Conservation (phyloP, 2,888 invertebrate species). For the Argyra leucocephala region DNA sequence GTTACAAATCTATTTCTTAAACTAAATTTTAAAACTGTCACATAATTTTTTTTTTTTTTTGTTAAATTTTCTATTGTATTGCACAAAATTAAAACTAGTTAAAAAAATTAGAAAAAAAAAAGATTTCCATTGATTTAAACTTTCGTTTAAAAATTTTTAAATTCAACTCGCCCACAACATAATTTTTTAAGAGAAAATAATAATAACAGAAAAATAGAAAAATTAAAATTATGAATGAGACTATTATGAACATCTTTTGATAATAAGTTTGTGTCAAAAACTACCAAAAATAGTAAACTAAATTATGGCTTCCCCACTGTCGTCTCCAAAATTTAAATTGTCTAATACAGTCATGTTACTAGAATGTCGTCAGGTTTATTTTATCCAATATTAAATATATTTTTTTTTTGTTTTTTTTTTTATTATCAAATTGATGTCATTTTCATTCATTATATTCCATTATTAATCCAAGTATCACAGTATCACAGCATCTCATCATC, state of each 20-base stretch:
- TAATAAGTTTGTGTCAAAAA: neutral
- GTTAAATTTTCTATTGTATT: neutral
- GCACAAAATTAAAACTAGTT: neutral
- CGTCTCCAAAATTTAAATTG: neutral
- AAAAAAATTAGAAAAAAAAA: neutral
- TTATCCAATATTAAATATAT: no score
- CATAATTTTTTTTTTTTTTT: neutral
- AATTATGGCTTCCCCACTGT: neutral
- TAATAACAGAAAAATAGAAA: neutral
- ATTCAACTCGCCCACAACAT: neutral
- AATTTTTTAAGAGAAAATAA: neutral
- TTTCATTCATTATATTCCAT: neutral
- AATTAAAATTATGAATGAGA: neutral
- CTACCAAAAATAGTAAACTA: neutral
- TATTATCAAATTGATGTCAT: neutral
- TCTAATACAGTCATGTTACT: no score
- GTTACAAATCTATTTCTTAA: neutral
- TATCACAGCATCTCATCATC: constrained; percentile 3
- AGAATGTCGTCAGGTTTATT: neutral
- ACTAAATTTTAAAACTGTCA: neutral
- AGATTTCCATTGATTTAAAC: neutral
- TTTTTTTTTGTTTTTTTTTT: neutral
- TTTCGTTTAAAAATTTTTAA: neutral
- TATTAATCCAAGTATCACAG: neutral
- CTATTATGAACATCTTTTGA: neutral